Evolutionary conservation across 2,797 vertebrate species (phyloP).

Genomic region (Erpetoichthys calabaricus): DNA sequence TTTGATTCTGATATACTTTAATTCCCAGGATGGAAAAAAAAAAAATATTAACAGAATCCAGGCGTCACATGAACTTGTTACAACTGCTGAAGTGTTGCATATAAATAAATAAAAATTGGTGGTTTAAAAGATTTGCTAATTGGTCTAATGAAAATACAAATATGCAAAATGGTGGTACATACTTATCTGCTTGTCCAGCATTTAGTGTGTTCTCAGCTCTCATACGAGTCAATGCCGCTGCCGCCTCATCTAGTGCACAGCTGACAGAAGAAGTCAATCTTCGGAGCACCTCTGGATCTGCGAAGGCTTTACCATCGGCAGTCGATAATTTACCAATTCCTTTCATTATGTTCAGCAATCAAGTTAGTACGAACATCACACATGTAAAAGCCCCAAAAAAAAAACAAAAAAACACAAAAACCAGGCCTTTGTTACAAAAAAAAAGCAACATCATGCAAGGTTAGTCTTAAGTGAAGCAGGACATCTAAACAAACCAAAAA

Average conservation of each 20-base stretch:
- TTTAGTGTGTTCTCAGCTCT: constrained; percentile 93
- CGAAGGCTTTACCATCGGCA: constrained; percentile 99
- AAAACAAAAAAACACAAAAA: constrained; percentile 55
- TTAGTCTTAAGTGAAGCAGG: constrained; percentile 25
- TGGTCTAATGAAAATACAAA: no score
- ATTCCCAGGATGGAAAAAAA: no score
- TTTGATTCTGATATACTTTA: no score
- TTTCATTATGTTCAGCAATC: constrained; percentile 46
- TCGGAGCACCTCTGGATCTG: constrained; percentile 95
- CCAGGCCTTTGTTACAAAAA: constrained; percentile 27
- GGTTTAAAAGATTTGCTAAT: no score
- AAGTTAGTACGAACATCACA: constrained; percentile 32
- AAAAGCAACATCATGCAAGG: constrained; percentile 39
- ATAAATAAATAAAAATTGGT: no score
- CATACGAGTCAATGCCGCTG: constrained; percentile 91
- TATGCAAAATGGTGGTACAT: no score
- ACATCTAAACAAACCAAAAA: no score
- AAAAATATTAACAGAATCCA: no score
- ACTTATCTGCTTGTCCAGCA: constrained; percentile 95
- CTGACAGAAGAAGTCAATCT: constrained; percentile 95
- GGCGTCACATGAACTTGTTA: no score
- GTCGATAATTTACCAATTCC: constrained; percentile 99
- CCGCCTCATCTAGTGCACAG: constrained; percentile 93
- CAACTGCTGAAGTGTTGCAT: no score
- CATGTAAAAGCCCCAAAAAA: constrained; percentile 22